A percentile compares a stretch with the other conserved stretches of the same genome.
Evolutionary conservation across 30 jellyfish, hydroid and myxozoan genomes (phyloP).

Genomic region (Aurelia coerulea): DNA sequence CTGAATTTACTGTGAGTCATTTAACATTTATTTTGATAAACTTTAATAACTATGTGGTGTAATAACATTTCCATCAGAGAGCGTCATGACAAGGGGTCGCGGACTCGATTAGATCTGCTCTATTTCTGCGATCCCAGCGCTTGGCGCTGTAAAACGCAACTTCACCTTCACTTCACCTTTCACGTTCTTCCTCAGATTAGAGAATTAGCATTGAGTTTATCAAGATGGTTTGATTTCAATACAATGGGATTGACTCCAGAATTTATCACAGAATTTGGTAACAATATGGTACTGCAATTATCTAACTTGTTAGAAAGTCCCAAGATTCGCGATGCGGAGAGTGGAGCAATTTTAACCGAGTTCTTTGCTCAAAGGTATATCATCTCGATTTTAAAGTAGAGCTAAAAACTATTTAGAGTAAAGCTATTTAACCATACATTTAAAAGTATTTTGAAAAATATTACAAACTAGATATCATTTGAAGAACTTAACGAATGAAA

Average conservation of each 20-base stretch:
- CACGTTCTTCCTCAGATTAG: constrained; percentile 48
- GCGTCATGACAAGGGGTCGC: no score
- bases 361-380: constrained; percentile 66
- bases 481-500: neutral
- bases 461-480: neutral
- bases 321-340: constrained; percentile 83
- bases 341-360: constrained; percentile 79
- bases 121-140: no score
- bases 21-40: no score
- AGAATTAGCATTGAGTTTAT: constrained; percentile 52
- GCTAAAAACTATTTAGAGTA: no score
- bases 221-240: constrained; percentile 50
- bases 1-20: no score
- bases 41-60: no score
- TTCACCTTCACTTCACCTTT: no score
- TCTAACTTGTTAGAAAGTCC: constrained; percentile 56
- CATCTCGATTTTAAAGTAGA: no score
- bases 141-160: no score
- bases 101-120: no score
- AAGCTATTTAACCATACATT: neutral
- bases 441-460: neutral
- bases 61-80: no score
- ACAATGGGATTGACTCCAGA: constrained; percentile 2
- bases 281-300: constrained; percentile 26
- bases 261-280: constrained; percentile 10